Conservation (phyloP, 64 coral and sea anemone species). For the Montipora foliosa region DNA sequence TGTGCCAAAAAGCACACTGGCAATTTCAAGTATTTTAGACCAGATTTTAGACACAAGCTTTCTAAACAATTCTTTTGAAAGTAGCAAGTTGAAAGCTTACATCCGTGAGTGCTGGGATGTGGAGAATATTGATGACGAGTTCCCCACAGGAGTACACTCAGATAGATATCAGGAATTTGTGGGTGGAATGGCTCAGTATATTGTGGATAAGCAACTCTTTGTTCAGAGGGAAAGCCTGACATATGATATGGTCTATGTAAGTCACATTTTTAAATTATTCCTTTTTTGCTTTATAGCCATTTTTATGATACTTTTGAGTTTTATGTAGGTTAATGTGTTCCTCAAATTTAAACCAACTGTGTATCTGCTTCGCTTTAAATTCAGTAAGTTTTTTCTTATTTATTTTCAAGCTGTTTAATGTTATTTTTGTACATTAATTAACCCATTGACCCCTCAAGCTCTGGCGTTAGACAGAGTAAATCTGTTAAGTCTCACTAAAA, state of each 20-base stretch:
- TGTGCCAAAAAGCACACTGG: slow-evolving; percentile 34
- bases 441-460: too few species aligned
- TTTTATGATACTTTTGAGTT: too few species aligned
- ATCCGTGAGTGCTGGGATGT: slow-evolving; percentile 95
- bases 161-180: slow-evolving; percentile 92
- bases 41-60: slow-evolving; percentile 62
- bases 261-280: background rate
- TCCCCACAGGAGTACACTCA: slow-evolving; percentile 84
- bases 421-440: too few species aligned
- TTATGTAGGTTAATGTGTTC: too few species aligned
- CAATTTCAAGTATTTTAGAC: slow-evolving; percentile 68
- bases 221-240: slow-evolving; percentile 52
- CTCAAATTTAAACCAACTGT: too few species aligned
- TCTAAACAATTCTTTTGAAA: slow-evolving; percentile 78
- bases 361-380: too few species aligned
- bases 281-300: too few species aligned
- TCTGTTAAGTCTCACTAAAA: too few species aligned
- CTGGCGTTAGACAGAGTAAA: too few species aligned
- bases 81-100: slow-evolving; percentile 84
- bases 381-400: too few species aligned
- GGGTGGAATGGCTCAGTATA: slow-evolving; percentile 87
- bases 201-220: slow-evolving; percentile 82
- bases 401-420: too few species aligned
- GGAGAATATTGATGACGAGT: slow-evolving; percentile 73
- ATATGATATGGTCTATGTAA: slow-evolving; percentile 89